phyloP scores from a whole-genome alignment of 2,113 vertebrate genomes.

The Myotis yumanensis region DNA sequence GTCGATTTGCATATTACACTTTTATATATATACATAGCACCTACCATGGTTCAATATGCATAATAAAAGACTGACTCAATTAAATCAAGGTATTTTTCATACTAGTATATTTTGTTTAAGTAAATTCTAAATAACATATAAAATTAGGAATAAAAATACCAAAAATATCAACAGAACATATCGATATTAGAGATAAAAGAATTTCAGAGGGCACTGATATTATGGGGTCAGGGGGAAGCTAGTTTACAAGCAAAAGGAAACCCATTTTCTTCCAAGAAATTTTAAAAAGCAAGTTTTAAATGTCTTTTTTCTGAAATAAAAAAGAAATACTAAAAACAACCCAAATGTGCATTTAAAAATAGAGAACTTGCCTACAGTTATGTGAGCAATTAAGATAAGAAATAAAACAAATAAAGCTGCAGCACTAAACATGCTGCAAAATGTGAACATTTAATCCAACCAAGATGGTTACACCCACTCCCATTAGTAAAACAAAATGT shows the following conservation, averaged over 20 bases:
- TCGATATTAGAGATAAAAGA: neutral
- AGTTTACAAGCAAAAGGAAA: constrained; percentile 33
- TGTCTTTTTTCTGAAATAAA: constrained; percentile 32
- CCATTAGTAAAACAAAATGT: constrained; percentile 42
- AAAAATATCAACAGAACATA: constrained; percentile 6
- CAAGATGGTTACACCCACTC: constrained; percentile 5
- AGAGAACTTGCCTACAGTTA: constrained; percentile 30
- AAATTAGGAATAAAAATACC: constrained; percentile 27
- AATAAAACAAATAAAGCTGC: neutral
- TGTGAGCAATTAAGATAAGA: constrained; percentile 50
- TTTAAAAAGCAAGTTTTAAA: constrained; percentile 42
- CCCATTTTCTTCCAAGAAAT: constrained; percentile 29
- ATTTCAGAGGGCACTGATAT: neutral
- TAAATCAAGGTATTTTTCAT: constrained; percentile 31
- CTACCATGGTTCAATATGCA: neutral
- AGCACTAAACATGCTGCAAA: neutral
- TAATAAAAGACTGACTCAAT: neutral
- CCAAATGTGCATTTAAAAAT: constrained; percentile 3
- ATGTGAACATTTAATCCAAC: neutral
- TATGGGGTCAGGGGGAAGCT: rapidly evolving
- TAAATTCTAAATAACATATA: constrained; percentile 35
- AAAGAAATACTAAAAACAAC: constrained; percentile 26
- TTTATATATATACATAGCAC: neutral
- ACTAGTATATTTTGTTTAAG: constrained; percentile 19
- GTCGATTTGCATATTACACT: too few relatives aligned